Evolutionary conservation across 1,140 invertebrate genomes (phyloP), one percentile per base, ranked within the genome.

Genomic region (Ridgeia piscesae): DNA sequence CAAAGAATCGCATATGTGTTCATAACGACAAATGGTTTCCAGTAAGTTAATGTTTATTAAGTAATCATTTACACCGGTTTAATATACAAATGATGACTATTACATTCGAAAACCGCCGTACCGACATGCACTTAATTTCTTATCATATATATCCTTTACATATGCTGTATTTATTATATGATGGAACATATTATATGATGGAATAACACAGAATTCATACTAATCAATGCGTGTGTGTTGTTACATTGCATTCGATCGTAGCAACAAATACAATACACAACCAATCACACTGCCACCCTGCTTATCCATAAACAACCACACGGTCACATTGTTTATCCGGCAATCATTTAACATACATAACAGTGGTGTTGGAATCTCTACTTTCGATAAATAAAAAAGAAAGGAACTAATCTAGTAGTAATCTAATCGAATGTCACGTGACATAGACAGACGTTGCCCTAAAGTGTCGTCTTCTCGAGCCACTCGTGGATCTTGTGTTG

Each of bases 401-500:
- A n/a, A n/a, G n/a, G 6, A 77, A 21, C 58, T 77, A 77, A 21
- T 77, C 58, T 77, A 21, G 14, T 77, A 50, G 8, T n/a, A n/a
- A 50, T 21, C 8, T 50, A 77, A 77, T 77, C 58, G 58, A 77
- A 21, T 21, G 11, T 21, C 58, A 77, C 27, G 2, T 31, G 58
- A 77, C 27, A 21, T 77, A 77, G 11, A 77, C 58, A 77, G 4
- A 77, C 17, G 27, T 77, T 9, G 58, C 17, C 17, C 58, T 77
- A 77, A 21, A 4, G 58, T 77, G 27, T 31, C 11, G 6, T 77
- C 2, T 77, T 77, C 58, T 17, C 58, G 14, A 90, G 89, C 89
- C 89, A 90, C 9, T 90, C 89, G 89, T 42, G 34, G 35, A 90
- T 90, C 89, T 90, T 90, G 34, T 27, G 34, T 42, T 90, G 34